Percentiles rank a stretch among this genome's conserved stretches.
Conservation (phyloP, 2,888 invertebrate species). For the Hecatera dysodea region DNA sequence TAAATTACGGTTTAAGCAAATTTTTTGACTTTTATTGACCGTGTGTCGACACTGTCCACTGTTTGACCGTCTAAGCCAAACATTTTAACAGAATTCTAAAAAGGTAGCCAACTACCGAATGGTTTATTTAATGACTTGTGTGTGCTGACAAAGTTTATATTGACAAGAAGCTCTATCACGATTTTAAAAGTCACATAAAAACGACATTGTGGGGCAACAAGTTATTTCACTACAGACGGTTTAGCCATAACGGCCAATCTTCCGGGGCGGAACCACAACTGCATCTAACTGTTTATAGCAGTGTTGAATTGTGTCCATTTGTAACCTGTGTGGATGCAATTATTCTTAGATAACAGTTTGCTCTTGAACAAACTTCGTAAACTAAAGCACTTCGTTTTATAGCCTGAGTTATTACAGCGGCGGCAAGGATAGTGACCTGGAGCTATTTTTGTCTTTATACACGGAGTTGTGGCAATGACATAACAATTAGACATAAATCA, state of each 20-base stretch:
- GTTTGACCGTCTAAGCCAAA: conserved; percentile 49
- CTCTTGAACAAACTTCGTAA: conserved; percentile 63
- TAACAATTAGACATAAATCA: conserved; percentile 60
- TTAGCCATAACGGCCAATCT: conserved; percentile 53
- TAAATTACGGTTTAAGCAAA: conserved; percentile 47
- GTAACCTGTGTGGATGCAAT: conserved; percentile 74
- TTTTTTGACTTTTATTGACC: conserved; percentile 44
- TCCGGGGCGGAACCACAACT: conserved; percentile 66
- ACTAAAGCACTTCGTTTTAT: conserved; percentile 55
- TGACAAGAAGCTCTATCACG: conserved; percentile 38
- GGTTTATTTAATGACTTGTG: conserved; percentile 45
- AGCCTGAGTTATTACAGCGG: conserved; percentile 35
- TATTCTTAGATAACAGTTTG: conserved; percentile 72
- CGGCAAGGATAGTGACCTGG: conserved; percentile 36
- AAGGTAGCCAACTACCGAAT: conserved; percentile 55
- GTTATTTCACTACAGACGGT: conserved; percentile 55
- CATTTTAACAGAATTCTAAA: conserved; percentile 50
- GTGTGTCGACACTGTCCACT: conserved; percentile 33
- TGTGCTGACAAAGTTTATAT: conserved; percentile 42
- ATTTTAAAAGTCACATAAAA: conserved; percentile 55
- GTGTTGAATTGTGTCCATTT: conserved; percentile 79
- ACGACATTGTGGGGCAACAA: conserved; percentile 43
- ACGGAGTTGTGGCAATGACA: conserved; percentile 54
- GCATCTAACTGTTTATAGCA: conserved; percentile 76
- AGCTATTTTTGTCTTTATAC: conserved; percentile 47